These are phyloP conservation scores for Galemys pyrenaicus DNA, from an alignment of 2,113 vertebrate genomes.

Conservation along the genomic window DNA sequence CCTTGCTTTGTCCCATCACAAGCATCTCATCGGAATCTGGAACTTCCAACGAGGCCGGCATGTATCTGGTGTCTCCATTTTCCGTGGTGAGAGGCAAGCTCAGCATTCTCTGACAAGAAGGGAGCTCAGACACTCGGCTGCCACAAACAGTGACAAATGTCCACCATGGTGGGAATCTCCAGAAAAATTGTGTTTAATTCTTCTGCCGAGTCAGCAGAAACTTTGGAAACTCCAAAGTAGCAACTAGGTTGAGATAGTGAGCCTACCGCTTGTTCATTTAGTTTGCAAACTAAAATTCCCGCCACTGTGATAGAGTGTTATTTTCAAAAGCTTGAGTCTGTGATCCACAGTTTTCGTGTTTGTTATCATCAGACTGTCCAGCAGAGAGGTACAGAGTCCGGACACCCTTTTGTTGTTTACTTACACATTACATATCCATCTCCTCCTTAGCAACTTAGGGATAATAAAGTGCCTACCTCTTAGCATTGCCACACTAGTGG, in stretches of 20 bases:
- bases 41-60: background rate
- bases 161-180: background rate
- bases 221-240: background rate
- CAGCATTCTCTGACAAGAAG: background rate
- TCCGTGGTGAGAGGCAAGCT: background rate
- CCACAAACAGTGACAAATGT: background rate
- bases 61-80: accelerated
- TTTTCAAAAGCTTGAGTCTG: background rate
- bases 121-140: background rate
- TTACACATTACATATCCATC: background rate
- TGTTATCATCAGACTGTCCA: background rate
- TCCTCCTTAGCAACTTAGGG: background rate
- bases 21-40: background rate
- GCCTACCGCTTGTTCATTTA: background rate
- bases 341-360: background rate
- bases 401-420: background rate
- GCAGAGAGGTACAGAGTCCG: background rate
- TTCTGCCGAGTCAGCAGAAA: background rate
- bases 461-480: background rate
- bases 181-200: background rate
- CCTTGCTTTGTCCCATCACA: background rate
- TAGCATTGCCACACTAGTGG: background rate
- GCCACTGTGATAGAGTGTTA: background rate
- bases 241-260: background rate
- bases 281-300: background rate